Conservation (phyloP, 2,113 vertebrate genomes). For the Charadrius vociferus region DNA sequence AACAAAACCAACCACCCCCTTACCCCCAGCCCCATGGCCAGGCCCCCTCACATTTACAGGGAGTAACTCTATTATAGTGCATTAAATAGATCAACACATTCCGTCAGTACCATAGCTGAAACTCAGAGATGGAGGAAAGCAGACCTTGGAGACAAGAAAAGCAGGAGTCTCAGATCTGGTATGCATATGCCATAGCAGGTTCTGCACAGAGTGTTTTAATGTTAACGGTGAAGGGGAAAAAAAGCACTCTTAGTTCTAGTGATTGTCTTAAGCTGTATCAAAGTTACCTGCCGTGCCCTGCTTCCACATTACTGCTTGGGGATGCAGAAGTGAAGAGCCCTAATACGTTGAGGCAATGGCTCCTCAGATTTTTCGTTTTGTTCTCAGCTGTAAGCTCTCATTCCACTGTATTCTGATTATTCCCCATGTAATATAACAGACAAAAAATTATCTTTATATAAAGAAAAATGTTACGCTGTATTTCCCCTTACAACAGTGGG, state of each 20-base stretch:
- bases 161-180: not conserved
- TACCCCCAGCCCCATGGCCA: not conserved
- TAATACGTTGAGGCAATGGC: not conserved
- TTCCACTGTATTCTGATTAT: not conserved
- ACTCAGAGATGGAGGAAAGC: not conserved
- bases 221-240: not conserved
- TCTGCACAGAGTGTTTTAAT: not conserved
- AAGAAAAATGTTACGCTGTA: not conserved
- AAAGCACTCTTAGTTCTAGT: not conserved
- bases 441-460: not conserved
- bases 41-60: not conserved
- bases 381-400: not conserved
- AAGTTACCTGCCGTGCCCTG: not conserved
- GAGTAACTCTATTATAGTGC: not conserved
- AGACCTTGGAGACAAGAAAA: not conserved
- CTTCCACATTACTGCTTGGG: not conserved
- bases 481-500: not conserved
- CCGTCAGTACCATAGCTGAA: not conserved
- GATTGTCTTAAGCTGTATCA: not conserved
- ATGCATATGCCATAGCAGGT: not conserved
- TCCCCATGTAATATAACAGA: rapidly evolving
- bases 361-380: not conserved
- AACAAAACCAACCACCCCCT: not conserved
- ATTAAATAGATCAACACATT: not conserved
- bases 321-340: not conserved